Evolutionary conservation across 2,797 vertebrate species (phyloP), one percentile per base, ranked within the genome.

Genomic region (Naso thynnoides): DNA sequence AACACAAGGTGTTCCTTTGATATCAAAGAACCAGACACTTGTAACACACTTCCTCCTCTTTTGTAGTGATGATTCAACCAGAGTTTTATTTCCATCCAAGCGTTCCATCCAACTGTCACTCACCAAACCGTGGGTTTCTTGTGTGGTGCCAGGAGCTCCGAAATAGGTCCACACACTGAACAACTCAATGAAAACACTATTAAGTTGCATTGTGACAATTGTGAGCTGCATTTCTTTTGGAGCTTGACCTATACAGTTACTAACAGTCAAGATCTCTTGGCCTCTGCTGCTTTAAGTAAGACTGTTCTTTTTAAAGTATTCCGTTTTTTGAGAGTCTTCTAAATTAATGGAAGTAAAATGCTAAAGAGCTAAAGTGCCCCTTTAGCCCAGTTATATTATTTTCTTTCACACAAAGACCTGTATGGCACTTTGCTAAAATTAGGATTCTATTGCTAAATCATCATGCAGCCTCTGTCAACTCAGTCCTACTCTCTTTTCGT

Each of bases 401-500:
- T 45, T 33, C 27, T 56, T 45, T 72, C n/a, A 45, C 65, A 26
- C 47, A 41, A 55, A 23, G 63, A 79, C 72, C 60, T 73, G 53
- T 26, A 52, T 16, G 27, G n/a, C 50, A 62, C 45, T 74, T 71
- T 47, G 45, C 50, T 76, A 19, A 77, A 79, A 68, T 68, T 42
- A 47, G 55, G 26, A 62, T 44, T 55, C 41, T 65, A 56, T 31
- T 61, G 38, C 54, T 27, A 57, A 53, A 61, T 70, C 18, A 8
- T 67, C 47, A 48, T 52, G 26, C 64, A 72, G 29, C 53, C 39
- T 61, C 74, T 68, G 60, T 78, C 58, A 54, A 44, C 50, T 70
- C 26, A 13, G 44, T 77, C 59, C 58, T 45, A 8, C 38, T 3
- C 56, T 38, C n/a, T 48, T 63, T 62, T 29, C 27, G 53, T 39